A percentile compares a stretch with the other conserved stretches of the same genome.
Conservation (phyloP, 1,140 invertebrate genomes). For the Limonius californicus region DNA sequence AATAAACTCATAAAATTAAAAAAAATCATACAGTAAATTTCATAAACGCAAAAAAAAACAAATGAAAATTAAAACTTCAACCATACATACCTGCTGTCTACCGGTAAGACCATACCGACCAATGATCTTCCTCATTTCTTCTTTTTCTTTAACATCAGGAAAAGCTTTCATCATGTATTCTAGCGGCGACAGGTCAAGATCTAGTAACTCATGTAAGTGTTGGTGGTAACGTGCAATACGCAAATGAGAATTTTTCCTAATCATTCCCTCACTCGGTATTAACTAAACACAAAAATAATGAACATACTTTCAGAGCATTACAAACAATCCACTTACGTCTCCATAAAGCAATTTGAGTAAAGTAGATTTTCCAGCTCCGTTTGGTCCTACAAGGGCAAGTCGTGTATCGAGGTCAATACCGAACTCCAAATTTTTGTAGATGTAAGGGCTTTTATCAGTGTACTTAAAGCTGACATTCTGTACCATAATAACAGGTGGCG, state of each 20-base stretch:
- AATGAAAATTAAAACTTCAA: background rate
- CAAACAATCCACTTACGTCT: conserved; percentile 62
- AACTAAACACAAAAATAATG: conserved; percentile 53
- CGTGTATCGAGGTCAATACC: conserved; percentile 98
- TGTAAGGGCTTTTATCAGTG: conserved; percentile 79
- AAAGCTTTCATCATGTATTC: conserved; percentile 99
- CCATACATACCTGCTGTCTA: conserved; percentile 76
- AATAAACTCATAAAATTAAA: too few species aligned
- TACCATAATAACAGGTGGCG: conserved; percentile 99
- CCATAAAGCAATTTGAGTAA: conserved; percentile 93
- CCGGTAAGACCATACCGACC: conserved; percentile 94
- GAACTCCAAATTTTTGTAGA: conserved; percentile 98
- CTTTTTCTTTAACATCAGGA: conserved; percentile 95
- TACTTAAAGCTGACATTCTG: conserved; percentile 97
- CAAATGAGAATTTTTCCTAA: conserved; percentile 95
- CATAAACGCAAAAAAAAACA: too few species aligned
- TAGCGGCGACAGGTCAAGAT: conserved; percentile 90
- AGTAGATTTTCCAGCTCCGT: conserved; percentile 98
- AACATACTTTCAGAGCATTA: background rate
- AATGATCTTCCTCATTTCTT: conserved; percentile 99
- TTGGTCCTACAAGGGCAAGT: conserved; percentile 95
- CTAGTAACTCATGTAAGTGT: conserved; percentile 94
- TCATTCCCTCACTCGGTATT: conserved; percentile 93
- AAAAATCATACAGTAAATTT: background rate
- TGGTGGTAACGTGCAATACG: conserved; percentile 98